Conservation (phyloP, 2,113 vertebrate species). For the Bagarius yarrelli region DNA sequence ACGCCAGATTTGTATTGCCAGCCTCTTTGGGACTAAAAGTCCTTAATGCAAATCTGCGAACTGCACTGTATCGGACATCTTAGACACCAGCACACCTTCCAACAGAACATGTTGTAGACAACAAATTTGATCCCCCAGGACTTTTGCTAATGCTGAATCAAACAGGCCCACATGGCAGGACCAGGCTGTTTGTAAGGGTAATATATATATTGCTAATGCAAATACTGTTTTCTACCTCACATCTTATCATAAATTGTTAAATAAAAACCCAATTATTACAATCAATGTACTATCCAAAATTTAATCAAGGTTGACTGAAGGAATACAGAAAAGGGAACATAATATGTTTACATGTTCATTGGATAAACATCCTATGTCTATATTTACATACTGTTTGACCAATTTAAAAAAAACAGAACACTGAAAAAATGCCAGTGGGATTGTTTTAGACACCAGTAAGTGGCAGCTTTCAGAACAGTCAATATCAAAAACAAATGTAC, state of each 20-base stretch:
- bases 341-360: neutral
- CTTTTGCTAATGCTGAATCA: neutral
- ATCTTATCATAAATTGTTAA: neutral
- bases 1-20: neutral
- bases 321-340: neutral
- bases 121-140: neutral
- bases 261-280: neutral
- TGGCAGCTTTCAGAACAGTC: neutral
- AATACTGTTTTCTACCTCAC: neutral
- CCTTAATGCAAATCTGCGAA: neutral
- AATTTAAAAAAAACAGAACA: neutral
- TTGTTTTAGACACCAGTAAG: neutral
- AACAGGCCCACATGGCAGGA: neutral
- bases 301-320: neutral
- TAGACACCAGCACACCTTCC: neutral
- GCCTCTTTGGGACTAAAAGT: neutral
- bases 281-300: neutral
- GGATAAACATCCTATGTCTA: neutral
- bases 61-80: neutral
- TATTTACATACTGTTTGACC: neutral
- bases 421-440: neutral
- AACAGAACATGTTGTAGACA: neutral
- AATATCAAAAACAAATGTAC: neutral
- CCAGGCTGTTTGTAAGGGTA: neutral
- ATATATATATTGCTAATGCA: neutral